Conservation (phyloP, 1,140 invertebrate species). For the Papilio polyxenes region DNA sequence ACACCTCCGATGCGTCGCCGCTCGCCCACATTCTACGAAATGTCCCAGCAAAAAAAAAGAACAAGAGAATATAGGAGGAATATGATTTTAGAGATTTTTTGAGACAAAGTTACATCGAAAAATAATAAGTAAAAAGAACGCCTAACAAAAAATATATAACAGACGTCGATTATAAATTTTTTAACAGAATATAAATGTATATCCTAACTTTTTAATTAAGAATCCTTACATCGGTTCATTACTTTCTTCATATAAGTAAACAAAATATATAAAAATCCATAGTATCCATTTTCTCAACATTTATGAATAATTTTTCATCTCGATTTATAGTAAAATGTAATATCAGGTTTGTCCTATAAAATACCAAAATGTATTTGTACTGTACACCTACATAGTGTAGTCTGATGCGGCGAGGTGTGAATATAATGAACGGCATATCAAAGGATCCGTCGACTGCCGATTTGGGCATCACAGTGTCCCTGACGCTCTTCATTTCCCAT, state of each 20-base stretch:
- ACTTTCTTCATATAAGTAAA: no score
- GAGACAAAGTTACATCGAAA: not conserved
- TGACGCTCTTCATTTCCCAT: constrained; percentile 42
- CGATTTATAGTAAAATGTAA: not conserved
- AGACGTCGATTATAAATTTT: no score
- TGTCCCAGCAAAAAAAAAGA: constrained; percentile 57
- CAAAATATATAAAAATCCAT: no score
- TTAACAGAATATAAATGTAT: no score
- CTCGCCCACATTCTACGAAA: constrained; percentile 59
- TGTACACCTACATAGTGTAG: constrained; percentile 36
- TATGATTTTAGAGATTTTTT: constrained; percentile 2
- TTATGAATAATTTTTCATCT: no score
- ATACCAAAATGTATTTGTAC: not conserved
- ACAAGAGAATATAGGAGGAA: constrained; percentile 7
- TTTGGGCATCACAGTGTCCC: constrained; percentile 55
- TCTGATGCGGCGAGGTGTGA: constrained; percentile 65
- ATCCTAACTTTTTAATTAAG: no score
- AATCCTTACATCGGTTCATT: no score
- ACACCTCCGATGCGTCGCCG: constrained; percentile 43
- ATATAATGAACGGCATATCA: constrained; percentile 75
- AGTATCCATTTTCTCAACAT: no score
- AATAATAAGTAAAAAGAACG: no score
- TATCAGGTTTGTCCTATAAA: constrained; percentile 14
- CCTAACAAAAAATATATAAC: no score
- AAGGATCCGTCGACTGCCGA: constrained; percentile 60